Evolutionary conservation across 92 coral and sea anemone genomes (phyloP).

Genomic region (Bergia sp.): DNA sequence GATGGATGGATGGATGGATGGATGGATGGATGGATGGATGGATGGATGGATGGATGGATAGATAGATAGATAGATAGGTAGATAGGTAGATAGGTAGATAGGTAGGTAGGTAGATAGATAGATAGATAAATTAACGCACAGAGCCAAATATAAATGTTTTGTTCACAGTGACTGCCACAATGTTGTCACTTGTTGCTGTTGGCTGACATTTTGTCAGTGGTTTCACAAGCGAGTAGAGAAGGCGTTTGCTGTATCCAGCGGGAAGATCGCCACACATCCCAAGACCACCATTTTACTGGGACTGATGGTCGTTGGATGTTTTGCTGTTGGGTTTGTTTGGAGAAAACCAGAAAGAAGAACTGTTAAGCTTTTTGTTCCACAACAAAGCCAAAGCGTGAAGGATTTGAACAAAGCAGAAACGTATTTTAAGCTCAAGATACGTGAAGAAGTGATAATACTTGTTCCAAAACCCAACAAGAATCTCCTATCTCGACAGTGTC

Average conservation of each 20-base stretch:
- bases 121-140: no score
- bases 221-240: slow-evolving; percentile 58
- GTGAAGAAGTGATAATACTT: slow-evolving; percentile 61
- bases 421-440: slow-evolving; percentile 64
- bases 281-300: slow-evolving; percentile 57
- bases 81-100: no score
- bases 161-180: background rate
- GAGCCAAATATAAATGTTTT: background rate
- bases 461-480: slow-evolving; percentile 53
- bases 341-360: slow-evolving; percentile 79
- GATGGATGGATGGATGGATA: no score
- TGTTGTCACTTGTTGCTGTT: slow-evolving; percentile 49
- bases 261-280: slow-evolving; percentile 64
- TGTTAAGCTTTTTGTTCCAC: slow-evolving; percentile 84
- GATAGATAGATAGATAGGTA: no score
- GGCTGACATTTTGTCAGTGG: slow-evolving; percentile 74
- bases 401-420: slow-evolving; percentile 72
- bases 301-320: slow-evolving; percentile 59
- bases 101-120: no score
- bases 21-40: no score
- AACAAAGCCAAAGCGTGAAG: slow-evolving; percentile 74
- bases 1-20: no score
- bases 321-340: slow-evolving; percentile 83
- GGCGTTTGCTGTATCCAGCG: slow-evolving; percentile 59
- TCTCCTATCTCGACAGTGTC: slow-evolving; percentile 51